A percentile compares a stretch with the other conserved stretches of the same genome.
These are phyloP conservation scores for Galaxea fascicularis DNA, from an alignment of 92 coral and sea anemone genomes.

Conservation along the genomic window DNA sequence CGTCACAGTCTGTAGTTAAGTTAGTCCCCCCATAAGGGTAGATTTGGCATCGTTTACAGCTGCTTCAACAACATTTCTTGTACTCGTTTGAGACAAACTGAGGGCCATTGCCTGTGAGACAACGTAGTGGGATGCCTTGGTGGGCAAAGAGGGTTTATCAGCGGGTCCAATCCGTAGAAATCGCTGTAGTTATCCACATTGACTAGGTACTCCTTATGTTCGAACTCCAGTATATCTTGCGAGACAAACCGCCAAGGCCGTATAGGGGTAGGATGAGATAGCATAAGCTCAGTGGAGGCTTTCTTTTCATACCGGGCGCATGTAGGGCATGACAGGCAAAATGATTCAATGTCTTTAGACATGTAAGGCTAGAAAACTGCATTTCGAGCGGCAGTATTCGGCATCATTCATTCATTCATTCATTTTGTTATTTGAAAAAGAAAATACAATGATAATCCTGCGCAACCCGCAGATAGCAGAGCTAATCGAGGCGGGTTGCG, in stretches of 20 bases:
- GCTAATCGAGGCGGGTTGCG: too few species aligned
- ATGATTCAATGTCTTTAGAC: constrained; percentile 35
- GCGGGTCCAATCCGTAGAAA: constrained; percentile 1
- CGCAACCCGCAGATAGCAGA: too few species aligned
- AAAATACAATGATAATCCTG: too few species aligned
- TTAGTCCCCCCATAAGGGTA: too few species aligned
- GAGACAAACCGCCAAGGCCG: constrained; percentile 40
- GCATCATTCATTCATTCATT: too few species aligned
- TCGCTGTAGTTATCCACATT: constrained; percentile 18
- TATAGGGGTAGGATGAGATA: constrained; percentile 14
- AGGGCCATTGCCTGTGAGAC: too few species aligned
- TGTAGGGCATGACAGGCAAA: constrained; percentile 28
- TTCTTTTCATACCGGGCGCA: constrained; percentile 1
- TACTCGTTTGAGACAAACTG: too few species aligned
- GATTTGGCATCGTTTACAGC: constrained; percentile 16
- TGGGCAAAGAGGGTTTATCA: constrained; percentile 45
- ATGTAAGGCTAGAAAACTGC: constrained; percentile 40
- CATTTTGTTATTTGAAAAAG: too few species aligned
- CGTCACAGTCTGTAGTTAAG: too few species aligned
- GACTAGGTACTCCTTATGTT: constrained; percentile 26
- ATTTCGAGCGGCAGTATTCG: constrained; percentile 14
- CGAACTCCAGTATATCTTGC: constrained; percentile 17
- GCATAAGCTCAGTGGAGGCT: constrained; percentile 28
- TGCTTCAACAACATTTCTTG: constrained; percentile 13
- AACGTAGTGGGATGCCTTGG: too few species aligned